Percentiles rank a stretch among this genome's conserved stretches.
These are phyloP conservation scores for Heliconius hewitsoni DNA, from an alignment of 1,140 invertebrate species.

Conservation along the genomic window DNA sequence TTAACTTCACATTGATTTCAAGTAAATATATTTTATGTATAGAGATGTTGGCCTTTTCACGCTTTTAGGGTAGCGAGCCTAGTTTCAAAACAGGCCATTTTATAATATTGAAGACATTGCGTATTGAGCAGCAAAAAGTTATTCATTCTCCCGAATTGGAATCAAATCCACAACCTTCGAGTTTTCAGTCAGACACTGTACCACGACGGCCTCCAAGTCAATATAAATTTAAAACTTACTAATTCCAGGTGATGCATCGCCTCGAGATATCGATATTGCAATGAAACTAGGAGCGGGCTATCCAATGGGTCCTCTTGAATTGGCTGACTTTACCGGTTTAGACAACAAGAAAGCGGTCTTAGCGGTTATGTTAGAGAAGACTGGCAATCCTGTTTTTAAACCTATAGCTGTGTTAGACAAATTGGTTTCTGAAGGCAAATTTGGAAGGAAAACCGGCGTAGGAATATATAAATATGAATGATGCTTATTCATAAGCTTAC, in stretches of 20 bases:
- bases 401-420: constrained; percentile 84
- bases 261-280: constrained; percentile 88
- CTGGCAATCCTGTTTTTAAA: constrained; percentile 87
- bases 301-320: constrained; percentile 92
- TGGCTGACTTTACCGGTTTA: constrained; percentile 89
- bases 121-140: no score
- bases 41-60: not conserved
- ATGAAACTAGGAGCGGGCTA: constrained; percentile 93
- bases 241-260: constrained; percentile 83
- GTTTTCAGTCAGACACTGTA: not conserved
- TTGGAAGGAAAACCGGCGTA: constrained; percentile 90
- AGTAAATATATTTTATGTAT: no score
- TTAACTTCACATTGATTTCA: no score
- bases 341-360: constrained; percentile 85
- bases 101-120: not conserved
- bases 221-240: not conserved
- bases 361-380: constrained; percentile 86
- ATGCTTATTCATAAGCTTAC: constrained; percentile 18
- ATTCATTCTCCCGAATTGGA: not conserved
- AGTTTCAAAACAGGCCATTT: not conserved
- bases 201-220: not conserved
- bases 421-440: constrained; percentile 88
- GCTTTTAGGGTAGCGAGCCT: not conserved
- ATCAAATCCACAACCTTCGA: not conserved
- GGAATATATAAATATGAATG: constrained; percentile 90